Base-by-base conservation (phyloP, 2,113 vertebrate species). In the Morone chrysops region DNA sequence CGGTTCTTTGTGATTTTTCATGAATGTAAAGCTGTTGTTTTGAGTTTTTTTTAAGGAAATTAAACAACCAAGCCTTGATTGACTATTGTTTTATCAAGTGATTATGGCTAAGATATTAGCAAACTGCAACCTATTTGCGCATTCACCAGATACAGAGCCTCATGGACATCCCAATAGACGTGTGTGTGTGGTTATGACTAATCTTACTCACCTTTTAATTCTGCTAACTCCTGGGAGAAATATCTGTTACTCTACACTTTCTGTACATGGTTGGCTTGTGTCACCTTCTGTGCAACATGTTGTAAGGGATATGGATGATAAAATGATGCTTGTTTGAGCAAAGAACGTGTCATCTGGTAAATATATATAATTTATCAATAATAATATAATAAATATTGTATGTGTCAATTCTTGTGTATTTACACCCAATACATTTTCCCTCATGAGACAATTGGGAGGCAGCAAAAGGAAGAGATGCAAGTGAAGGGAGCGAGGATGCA, bases 261-360 rank as follows among this genome's bases (percentile, higher is more conserved):
- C 17, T 61, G 3, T 16, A 14, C 22, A 61, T 9, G 25, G 3
- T 17, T 18, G 38, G 4, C 53, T 41, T 40, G 18, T 63, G 20
- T 75, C 6, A 8, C 60, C 59, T 41, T 75, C 48, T 45, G 48
- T 54, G 18, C 59, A 63, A 22, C 17, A 45, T 80, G 36, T 71
- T 54, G 4, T 18, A 4, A 59, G 20, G 6, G 36, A 53, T 59
- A 59, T 38, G 13, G 14, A 40, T 47, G 38, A 53, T 31, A 31
- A 61, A 43, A 14, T n/a, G 20, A 48, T 54, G 22, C 25, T 16
- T 6, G 6, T 13, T 48, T 57, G 12, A 51, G 54, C 45, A 40
- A 31, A 56, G 8, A 65, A 8, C 2, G 8, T 11, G 50, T 47
- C 18, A 48, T 25, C 1, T 10, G 25, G 4, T 31, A 20, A n/a